A percentile compares a stretch with the other conserved stretches of the same genome.
These are phyloP conservation scores for Acridotheres tristis DNA, from an alignment of 2,797 vertebrate species.

Conservation along the genomic window DNA sequence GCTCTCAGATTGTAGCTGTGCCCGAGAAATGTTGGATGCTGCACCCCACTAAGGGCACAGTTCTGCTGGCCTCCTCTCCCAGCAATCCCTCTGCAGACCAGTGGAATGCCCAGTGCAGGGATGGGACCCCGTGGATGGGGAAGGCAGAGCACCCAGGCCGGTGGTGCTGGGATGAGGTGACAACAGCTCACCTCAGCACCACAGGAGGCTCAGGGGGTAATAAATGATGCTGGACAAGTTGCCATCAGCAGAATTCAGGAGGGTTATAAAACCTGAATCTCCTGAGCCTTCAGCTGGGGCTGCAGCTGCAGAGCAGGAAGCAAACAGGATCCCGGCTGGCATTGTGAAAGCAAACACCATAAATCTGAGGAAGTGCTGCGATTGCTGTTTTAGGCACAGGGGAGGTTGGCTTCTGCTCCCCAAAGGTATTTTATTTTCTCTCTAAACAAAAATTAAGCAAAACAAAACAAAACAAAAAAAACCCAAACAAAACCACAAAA, in stretches of 20 bases:
- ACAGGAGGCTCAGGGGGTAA: neutral
- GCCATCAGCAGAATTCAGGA: slow-evolving; percentile 18
- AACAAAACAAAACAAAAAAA: too few relatives aligned
- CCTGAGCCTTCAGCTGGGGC: slow-evolving; percentile 31
- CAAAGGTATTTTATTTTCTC: slow-evolving; percentile 40
- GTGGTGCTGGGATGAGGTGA: neutral
- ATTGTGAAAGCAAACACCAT: slow-evolving; percentile 67
- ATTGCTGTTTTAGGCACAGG: slow-evolving; percentile 63
- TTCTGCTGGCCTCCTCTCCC: neutral
- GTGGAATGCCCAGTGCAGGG: accelerated
- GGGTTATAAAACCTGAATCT: slow-evolving; percentile 53
- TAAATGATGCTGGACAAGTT: neutral
- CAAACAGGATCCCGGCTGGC: slow-evolving; percentile 63
- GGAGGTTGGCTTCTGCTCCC: slow-evolving; percentile 49
- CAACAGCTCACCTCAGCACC: neutral
- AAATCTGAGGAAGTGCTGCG: slow-evolving; percentile 47
- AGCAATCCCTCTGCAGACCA: neutral
- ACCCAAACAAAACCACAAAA: neutral
- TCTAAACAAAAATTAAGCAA: neutral
- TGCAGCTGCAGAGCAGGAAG: slow-evolving; percentile 67
- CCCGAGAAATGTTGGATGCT: neutral
- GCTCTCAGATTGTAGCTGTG: neutral
- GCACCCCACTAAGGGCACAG: neutral
- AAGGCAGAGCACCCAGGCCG: neutral
- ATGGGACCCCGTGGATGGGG: neutral